Conservation (phyloP, 2,888 invertebrate species). For the Phortica okadai region DNA sequence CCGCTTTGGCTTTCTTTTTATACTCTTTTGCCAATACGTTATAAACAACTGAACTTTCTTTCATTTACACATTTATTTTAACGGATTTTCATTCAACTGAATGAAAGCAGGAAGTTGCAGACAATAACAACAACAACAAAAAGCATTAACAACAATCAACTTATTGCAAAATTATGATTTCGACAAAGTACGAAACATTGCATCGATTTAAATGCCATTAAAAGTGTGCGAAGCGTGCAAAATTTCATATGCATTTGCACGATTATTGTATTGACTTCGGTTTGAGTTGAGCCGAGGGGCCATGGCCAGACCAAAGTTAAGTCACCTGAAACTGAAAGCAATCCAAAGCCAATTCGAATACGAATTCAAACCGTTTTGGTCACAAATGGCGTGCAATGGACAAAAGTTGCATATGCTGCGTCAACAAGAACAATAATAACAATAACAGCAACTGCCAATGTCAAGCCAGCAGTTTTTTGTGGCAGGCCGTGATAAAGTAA, state of each 20-base stretch:
- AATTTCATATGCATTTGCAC: conserved; percentile 27
- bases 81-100: conserved; percentile 2
- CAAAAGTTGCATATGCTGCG: neutral
- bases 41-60: neutral
- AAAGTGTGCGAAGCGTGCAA: conserved; percentile 22
- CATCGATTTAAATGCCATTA: conserved; percentile 11
- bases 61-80: neutral
- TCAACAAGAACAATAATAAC: neutral
- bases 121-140: neutral
- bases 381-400: neutral
- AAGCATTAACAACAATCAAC: neutral
- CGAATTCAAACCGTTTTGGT: too few relatives aligned
- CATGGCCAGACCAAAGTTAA: too few relatives aligned
- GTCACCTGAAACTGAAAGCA: too few relatives aligned
- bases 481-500: neutral
- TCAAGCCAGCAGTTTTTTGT: too few relatives aligned
- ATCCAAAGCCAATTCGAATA: too few relatives aligned
- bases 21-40: neutral
- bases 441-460: neutral
- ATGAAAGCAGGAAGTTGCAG: conserved; percentile 16
- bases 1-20: neutral
- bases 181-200: neutral
- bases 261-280: conserved; percentile 9
- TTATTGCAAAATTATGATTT: neutral
- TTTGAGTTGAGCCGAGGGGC: too few relatives aligned